Percentiles rank a stretch among this genome's conserved stretches.
Conservation (phyloP, 2,797 vertebrate species). For the Loris lydekkerianus region DNA sequence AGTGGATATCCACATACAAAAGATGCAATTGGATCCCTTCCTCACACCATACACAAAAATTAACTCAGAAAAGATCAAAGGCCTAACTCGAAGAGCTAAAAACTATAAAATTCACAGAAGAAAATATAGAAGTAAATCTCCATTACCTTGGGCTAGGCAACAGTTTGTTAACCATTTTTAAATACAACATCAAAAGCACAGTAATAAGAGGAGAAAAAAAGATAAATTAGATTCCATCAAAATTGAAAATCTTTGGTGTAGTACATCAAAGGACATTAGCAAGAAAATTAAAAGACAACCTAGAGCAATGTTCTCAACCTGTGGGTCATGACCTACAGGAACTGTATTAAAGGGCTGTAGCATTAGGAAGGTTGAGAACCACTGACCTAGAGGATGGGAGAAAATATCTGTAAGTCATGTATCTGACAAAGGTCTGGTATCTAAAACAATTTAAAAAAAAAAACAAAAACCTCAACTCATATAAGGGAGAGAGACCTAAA, state of each 20-base stretch:
- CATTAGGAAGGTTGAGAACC: too few species aligned
- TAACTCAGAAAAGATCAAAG: background rate
- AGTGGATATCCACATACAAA: background rate
- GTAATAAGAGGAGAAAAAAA: conserved; percentile 27
- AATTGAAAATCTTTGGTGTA: conserved; percentile 27
- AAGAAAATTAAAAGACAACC: conserved; percentile 6
- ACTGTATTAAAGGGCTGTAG: too few species aligned
- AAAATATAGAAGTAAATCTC: background rate
- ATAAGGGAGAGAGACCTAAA: background rate
- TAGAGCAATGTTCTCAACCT: too few species aligned
- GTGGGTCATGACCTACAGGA: too few species aligned
- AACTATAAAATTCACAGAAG: background rate
- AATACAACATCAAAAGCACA: conserved; percentile 17
- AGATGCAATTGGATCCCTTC: background rate
- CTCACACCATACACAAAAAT: background rate
- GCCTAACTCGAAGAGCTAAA: background rate
- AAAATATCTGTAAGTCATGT: conserved; percentile 29
- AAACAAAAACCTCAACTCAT: background rate
- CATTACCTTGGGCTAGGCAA: background rate
- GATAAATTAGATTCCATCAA: background rate
- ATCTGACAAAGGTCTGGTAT: background rate
- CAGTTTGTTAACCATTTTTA: conserved; percentile 8
- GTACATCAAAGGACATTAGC: background rate
- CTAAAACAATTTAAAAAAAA: conserved; percentile 16
- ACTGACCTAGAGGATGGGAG: background rate